Percentiles rank a stretch among this genome's conserved stretches.
Conservation (phyloP, 2,113 vertebrate species). For the Saimiri boliviensis region DNA sequence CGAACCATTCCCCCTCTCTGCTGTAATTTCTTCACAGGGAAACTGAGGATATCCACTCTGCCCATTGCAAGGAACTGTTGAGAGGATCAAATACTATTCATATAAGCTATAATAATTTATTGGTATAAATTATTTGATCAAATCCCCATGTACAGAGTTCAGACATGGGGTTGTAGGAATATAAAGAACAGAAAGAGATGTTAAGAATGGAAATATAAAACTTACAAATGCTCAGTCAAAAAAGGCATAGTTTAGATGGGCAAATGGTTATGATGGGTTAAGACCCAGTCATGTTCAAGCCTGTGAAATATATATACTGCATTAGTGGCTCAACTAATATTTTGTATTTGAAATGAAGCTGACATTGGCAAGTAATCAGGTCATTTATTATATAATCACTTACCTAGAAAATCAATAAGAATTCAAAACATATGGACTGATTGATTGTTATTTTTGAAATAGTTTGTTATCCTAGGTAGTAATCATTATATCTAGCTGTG, state of each 20-base stretch:
- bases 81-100: background rate
- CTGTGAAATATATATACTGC: background rate
- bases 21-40: background rate
- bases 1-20: background rate
- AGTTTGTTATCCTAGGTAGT: background rate
- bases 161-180: background rate
- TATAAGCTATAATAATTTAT: background rate
- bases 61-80: background rate
- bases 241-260: background rate
- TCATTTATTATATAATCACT: slow-evolving; percentile 3
- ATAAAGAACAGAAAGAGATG: background rate
- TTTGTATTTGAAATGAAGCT: background rate
- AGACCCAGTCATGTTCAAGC: background rate
- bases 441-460: background rate
- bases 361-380: background rate
- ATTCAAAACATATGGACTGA: background rate
- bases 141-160: background rate
- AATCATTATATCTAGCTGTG: background rate
- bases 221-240: background rate
- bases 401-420: background rate
- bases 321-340: background rate
- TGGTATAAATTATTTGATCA: background rate
- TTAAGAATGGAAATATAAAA: background rate
- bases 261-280: background rate
- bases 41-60: background rate